Percentiles rank a stretch among this genome's conserved stretches.
Evolutionary conservation across 1,140 invertebrate genomes (phyloP).

Genomic region (Melitaea cinxia): DNA sequence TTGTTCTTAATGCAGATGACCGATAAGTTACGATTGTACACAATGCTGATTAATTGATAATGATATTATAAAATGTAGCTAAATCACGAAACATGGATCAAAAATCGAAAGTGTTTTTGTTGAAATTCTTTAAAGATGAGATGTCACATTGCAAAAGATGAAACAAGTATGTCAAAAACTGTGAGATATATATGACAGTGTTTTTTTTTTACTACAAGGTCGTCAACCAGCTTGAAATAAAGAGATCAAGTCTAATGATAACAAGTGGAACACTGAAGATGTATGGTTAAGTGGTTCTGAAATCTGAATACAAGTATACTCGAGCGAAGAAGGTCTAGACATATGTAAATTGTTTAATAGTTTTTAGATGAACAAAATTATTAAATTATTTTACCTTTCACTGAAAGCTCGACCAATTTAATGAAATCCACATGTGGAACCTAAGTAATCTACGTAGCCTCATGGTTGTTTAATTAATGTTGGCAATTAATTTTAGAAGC

Average conservation of each 20-base stretch:
- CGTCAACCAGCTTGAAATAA: constrained; percentile 22
- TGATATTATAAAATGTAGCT: constrained; percentile 21
- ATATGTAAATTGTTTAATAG: too few species aligned
- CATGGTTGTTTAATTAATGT: too few species aligned
- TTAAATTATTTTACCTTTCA: too few species aligned
- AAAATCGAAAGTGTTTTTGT: constrained; percentile 1
- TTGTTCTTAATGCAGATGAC: constrained; percentile 28
- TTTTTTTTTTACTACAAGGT: constrained; percentile 22
- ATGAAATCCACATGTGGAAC: too few species aligned
- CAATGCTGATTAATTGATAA: constrained; percentile 36
- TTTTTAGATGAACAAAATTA: too few species aligned
- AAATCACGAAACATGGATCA: constrained; percentile 2
- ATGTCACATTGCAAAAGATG: constrained; percentile 4
- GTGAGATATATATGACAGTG: constrained; percentile 22
- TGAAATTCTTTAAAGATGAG: background rate
- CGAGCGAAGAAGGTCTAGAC: background rate
- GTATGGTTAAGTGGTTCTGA: constrained; percentile 58
- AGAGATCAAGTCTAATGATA: constrained; percentile 28
- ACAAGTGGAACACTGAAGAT: constrained; percentile 44
- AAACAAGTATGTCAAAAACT: constrained; percentile 5
- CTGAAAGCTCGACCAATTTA: too few species aligned
- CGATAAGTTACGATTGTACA: constrained; percentile 21
- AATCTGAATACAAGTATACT: constrained; percentile 49
- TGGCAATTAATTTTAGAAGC: too few species aligned
- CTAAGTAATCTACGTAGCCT: too few species aligned